Evolutionary conservation across 2,888 invertebrate species (phyloP).

Genomic region (Eurytoma adleriae): DNA sequence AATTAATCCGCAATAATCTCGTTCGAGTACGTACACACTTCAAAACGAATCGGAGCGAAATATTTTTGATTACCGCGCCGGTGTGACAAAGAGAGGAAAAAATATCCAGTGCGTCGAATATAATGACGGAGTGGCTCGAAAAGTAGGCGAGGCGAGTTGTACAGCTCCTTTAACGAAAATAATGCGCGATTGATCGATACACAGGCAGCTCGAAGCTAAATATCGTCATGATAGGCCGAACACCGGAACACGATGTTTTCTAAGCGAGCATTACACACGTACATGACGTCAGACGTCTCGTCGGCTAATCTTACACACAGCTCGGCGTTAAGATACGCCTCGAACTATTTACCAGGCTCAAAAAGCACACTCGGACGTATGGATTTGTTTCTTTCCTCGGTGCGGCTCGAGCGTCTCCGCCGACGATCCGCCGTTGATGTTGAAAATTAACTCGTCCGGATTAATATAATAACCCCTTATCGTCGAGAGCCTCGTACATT

Average conservation of each 20-base stretch:
- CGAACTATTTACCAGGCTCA: too few species aligned
- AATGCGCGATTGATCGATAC: constrained; percentile 21
- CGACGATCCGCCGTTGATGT: not conserved
- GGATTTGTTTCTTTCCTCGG: not conserved
- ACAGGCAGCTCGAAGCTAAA: constrained; percentile 14
- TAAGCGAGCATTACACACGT: not conserved
- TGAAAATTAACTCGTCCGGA: too few species aligned
- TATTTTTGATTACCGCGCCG: too few species aligned
- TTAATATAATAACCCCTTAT: not conserved
- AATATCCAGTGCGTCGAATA: too few species aligned
- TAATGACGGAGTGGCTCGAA: too few species aligned
- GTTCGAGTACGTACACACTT: too few species aligned
- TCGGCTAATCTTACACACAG: not conserved
- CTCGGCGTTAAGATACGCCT: too few species aligned
- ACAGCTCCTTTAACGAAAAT: not conserved
- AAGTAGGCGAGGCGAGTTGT: not conserved
- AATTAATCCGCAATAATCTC: too few species aligned
- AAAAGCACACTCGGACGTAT: not conserved
- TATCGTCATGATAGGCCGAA: not conserved
- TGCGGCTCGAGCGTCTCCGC: constrained; percentile 1
- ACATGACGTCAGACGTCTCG: not conserved
- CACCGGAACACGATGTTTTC: not conserved
- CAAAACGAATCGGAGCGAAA: too few species aligned
- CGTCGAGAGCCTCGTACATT: not conserved
- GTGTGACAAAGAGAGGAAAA: too few species aligned